Evolutionary conservation across 2,888 invertebrate genomes (phyloP), one percentile per base, ranked within the genome.

Genomic region (Sipha maydis): DNA sequence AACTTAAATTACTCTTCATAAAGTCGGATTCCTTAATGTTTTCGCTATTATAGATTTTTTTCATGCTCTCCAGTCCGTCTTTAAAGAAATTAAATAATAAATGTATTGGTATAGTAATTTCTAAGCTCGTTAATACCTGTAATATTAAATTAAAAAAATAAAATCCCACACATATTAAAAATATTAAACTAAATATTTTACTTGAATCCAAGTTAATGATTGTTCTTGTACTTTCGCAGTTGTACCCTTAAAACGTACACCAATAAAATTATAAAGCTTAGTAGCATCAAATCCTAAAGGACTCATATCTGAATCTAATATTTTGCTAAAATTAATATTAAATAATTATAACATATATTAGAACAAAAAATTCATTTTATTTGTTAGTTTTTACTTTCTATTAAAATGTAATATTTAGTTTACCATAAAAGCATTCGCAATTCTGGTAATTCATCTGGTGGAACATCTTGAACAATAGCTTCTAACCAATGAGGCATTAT

Each of bases 401-500:
- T 11, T 25, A 54, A 0, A 21, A 28, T 34, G 21, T 34, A 38
- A 61, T 80, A 28, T 11, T 34, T 34, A 85, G 89, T 85, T 90
- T 91, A 95, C 95, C 94, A 94, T 71, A 96, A 93, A 61, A 97
- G 94, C 90, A 97, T 95, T 92, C 97, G 96, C 28, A 98, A 92
- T 91, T 98, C 97, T 82, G 94, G 93, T 76, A 97, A 93, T 91
- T 97, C 98, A 92, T 97, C 96, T 92, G 97, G 96, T 0, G 97
- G 96, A 0, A 97, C 97, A 91, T 97, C 97, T 90, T 96, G 96
- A 83, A 97, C 97, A 90, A 99, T 97, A 0, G 98, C 97, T 92
- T 99, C 98, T 96, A 99, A 96, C 99, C 99, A 99, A 91, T 97
- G 96, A 0, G 99, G 99, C 97, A 99, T 99, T 38, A 99, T 97